Percentiles rank a stretch among this genome's conserved stretches.
phyloP scores from a whole-genome alignment of 2,888 invertebrate species.

The Tetanocera ferruginea region DNA sequence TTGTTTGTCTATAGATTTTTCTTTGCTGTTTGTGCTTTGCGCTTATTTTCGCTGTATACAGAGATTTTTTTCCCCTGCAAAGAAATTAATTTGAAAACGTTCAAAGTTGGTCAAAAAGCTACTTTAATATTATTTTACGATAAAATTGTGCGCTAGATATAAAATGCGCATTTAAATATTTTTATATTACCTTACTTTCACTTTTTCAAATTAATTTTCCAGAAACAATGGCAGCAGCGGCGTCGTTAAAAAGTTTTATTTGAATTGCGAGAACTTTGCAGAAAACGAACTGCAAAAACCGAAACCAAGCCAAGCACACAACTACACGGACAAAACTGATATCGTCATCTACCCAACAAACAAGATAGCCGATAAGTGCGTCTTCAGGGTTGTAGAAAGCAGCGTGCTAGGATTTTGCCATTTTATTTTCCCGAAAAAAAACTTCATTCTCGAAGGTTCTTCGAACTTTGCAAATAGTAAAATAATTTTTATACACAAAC shows the following conservation, averaged over 20 bases:
- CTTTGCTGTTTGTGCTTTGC: slow-evolving; percentile 20
- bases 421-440: too few relatives aligned
- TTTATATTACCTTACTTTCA: background rate
- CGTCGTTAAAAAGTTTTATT: slow-evolving; percentile 22
- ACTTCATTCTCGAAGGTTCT: too few relatives aligned
- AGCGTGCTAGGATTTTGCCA: too few relatives aligned
- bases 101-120: too few relatives aligned
- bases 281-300: background rate
- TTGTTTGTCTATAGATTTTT: slow-evolving; percentile 2
- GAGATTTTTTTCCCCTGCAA: slow-evolving; percentile 13
- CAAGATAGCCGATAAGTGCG: background rate
- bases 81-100: background rate
- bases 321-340: background rate
- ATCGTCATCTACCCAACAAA: background rate
- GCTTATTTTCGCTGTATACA: slow-evolving; percentile 35
- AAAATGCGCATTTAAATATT: background rate
- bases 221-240: background rate
- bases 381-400: background rate
- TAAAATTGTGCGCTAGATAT: too few relatives aligned
- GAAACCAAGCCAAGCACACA: slow-evolving; percentile 35
- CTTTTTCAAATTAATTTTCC: background rate
- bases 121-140: too few relatives aligned
- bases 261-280: slow-evolving; percentile 1
- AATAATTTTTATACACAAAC: too few relatives aligned
- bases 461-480: too few relatives aligned